Base-by-base conservation (phyloP, 2,797 vertebrate genomes). In the Pangasius sanitwongsei region DNA sequence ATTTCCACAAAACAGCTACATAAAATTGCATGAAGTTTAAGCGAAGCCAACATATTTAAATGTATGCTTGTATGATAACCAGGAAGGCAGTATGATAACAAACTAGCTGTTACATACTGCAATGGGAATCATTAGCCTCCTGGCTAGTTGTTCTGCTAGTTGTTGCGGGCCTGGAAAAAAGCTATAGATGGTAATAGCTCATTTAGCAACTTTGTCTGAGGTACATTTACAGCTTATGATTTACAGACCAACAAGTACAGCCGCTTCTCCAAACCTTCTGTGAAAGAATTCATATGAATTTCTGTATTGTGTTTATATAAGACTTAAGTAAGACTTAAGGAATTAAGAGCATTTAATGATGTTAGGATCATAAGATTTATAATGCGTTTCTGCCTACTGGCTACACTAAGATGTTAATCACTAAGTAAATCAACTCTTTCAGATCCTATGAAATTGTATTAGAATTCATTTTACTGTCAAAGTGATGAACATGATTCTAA, bases 361-460 rank as follows among this genome's bases (percentile, higher is more conserved):
- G 48, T 59, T 57, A 59, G 18, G 18, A 31, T 34, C 18, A 57
- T 23, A 25, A 59, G 78, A 81, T 81, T 57, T 81, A 37, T 81
- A 59, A 59, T 37, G 78, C 37, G 25, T 83, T 59, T 37, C 53
- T 81, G 55, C 53, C 25, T 77, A 37, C 31, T 81, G 55, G 7
- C 31, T 37, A 59, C 78, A 80, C 53, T 59, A 59, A 57, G 55
- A 55, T 57, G 31, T 81, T 81, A 57, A 81, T 81, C 78, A 57
- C 16, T 34, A 34, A 18, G 53, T 37, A 34, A 81, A 81, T 55
- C 44, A n/a, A 50, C 25, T 50, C 25, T 50, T 1, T 31, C 11
- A 37, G 37, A 83, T 61, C 31, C 13, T 61, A 28, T 15, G 25
- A 37, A 25, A 37, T 57, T 81, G 78, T 41, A 41, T 59, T 82